Base-by-base conservation (phyloP, 2,797 vertebrate genomes). In the Psittacula derbiana region DNA sequence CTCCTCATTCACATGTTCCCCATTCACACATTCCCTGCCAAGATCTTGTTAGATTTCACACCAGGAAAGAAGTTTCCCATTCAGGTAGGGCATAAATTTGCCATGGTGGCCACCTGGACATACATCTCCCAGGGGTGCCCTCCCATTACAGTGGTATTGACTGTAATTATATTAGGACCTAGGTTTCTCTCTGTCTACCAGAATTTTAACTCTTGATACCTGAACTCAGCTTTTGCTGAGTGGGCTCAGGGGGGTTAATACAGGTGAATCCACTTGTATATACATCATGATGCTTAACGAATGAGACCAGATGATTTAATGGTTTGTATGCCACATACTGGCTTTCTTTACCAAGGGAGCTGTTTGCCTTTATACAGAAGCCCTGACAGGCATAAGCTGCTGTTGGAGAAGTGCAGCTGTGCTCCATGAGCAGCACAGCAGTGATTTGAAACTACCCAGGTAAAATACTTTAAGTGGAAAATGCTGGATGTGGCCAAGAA, bases 341-440 rank as follows among this genome's bases (percentile, higher is more conserved):
- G 10, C 3, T 66, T 66, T 53, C 50, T 40, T 18, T 52, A 31
- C 20, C 36, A 36, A 49, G 27, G 12, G 14, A 84, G 27, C 36
- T 67, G 28, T 7, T 44, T 4, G 1, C 38, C 28, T 55, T 31
- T 23, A 31, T 2, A 41, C 44, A 60, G 44, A 36, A 90, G 47
- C 33, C 30, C 44, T 16, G 33, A 4, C 13, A 18, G 0, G 0
- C 0, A 2, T 17, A 28, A 10, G 23, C 33, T 20, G 36, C 53
- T 46, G 36, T 1, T 33, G 58, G 23, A 74, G 70, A 78, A 11
- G 6, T 13, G 10, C 41, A 62, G 33, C 33, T 7, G 0, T 14
- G 40, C 44, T 31, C 72, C 72, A 24, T 1, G 2, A 62, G 18
- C 49, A 24, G 41, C 27, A 30, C 18, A 14, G 30, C 40, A 38